Base-by-base conservation (phyloP, 2,797 vertebrate genomes). In the Muscicapa striata region DNA sequence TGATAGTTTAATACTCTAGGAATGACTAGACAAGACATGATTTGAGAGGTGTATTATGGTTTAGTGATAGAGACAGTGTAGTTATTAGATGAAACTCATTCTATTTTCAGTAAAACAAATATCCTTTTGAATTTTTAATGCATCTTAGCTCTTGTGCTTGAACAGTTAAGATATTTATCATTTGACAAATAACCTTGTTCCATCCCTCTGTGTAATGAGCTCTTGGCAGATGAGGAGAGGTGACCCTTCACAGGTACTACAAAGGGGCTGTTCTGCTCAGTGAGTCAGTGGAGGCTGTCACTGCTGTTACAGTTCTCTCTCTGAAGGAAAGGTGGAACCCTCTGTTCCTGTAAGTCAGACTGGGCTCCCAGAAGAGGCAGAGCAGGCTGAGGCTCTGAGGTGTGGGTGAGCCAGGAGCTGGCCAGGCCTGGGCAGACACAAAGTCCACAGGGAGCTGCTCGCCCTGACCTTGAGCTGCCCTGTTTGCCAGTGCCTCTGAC, bases 281-380 rank as follows among this genome's bases (percentile, higher is more conserved):
- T 41, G 15, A 27, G 0, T 48, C 3, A 2, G 0, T 24, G 5
- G 16, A 38, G 55, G 46, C 22, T 62, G n/a, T 66, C 34, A 3
- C 2, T 69, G 11, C 52, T 88, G 26, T 61, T 1, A 15, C 32
- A 79, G 6, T 55, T 9, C 34, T 34, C 51, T 59, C 21, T 29
- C 5, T 59, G 87, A 49, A 7, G n/a, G 55, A 20, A 2, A 5
- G 49, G 3, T 6, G 5, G 19, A 64, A 20, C 23, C 36, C 41
- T 46, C 9, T 4, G 0, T 1, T 0, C 11, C 41, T 63, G 3
- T 6, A 14, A 0, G 29, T 48, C 41, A 29, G 21, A 0, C 29
- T 19, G 16, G 17, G 13, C 3, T 15, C 1, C 15, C 20, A 0
- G 19, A 2, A 23, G 72, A 72, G 30, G 14, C 10, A 43, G n/a